A percentile compares a stretch with the other conserved stretches of the same genome.
These are phyloP conservation scores for Anolis carolinensis DNA, from an alignment of 2,113 vertebrate genomes.

Conservation along the genomic window DNA sequence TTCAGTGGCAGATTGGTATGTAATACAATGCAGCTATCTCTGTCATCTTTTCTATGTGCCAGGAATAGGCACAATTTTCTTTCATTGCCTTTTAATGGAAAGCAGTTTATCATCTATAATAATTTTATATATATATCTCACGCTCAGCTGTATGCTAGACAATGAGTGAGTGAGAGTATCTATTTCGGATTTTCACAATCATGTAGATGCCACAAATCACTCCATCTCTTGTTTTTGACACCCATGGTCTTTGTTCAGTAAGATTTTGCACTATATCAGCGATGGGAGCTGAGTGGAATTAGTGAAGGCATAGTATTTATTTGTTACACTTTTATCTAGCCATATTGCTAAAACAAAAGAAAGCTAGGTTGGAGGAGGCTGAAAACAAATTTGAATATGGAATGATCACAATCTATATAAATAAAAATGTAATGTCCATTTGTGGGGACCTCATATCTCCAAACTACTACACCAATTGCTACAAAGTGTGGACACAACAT, in stretches of 20 bases:
- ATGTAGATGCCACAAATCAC: conserved; percentile 21
- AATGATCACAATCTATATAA: no score
- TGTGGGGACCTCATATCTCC: no score
- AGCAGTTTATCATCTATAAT: conserved; percentile 14
- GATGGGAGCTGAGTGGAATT: neutral
- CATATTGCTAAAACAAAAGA: no score
- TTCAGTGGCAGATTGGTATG: conserved; percentile 1
- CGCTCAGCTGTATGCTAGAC: conserved; percentile 14
- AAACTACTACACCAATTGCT: no score
- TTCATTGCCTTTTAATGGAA: conserved; percentile 39
- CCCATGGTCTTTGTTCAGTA: conserved; percentile 51
- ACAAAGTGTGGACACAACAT: no score
- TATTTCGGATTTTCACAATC: conserved; percentile 25
- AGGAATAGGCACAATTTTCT: conserved; percentile 31
- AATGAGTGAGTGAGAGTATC: conserved; percentile 25
- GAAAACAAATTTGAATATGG: no score
- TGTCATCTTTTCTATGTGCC: conserved; percentile 17
- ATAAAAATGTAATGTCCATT: no score
- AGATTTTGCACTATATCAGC: conserved; percentile 16
- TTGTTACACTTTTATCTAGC: no score
- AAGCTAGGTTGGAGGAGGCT: no score
- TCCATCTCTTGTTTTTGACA: conserved; percentile 36
- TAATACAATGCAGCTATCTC: neutral
- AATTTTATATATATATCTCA: conserved; percentile 9
- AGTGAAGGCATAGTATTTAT: conserved; percentile 19